Evolutionary conservation across 2,888 invertebrate species (phyloP).

Genomic region (Diadegma fenestrale): DNA sequence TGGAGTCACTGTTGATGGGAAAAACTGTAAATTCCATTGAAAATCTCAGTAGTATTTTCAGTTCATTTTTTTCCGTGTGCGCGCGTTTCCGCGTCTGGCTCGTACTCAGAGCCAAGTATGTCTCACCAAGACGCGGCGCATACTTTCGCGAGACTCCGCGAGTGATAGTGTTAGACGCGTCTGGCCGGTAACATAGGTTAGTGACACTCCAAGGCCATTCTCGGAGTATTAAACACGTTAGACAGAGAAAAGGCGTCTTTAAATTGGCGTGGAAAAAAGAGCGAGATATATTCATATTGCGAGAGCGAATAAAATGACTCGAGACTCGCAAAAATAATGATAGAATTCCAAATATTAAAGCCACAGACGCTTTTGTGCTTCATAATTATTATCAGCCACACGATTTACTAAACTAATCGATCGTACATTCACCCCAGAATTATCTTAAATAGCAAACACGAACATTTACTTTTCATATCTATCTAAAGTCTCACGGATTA

Average conservation of each 20-base stretch:
- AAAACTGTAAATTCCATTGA: too few species aligned
- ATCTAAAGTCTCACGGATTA: background rate
- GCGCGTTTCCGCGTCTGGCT: constrained; percentile 38
- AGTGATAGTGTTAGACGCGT: constrained; percentile 70
- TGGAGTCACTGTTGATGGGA: too few species aligned
- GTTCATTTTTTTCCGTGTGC: too few species aligned
- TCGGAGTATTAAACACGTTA: constrained; percentile 44
- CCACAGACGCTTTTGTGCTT: constrained; percentile 20
- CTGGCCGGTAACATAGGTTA: constrained; percentile 82
- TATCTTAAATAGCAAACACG: constrained; percentile 32
- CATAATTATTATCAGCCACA: constrained; percentile 36
- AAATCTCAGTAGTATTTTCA: too few species aligned
- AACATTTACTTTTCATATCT: constrained; percentile 19
- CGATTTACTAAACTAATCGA: constrained; percentile 43
- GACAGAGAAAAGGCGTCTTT: constrained; percentile 21
- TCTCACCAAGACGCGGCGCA: constrained; percentile 26
- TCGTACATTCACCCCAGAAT: constrained; percentile 40
- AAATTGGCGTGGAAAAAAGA: background rate
- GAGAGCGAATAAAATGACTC: constrained; percentile 32
- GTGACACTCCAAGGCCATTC: constrained; percentile 81
- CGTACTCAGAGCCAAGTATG: constrained; percentile 30
- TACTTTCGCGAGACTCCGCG: constrained; percentile 23
- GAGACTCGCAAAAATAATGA: constrained; percentile 31
- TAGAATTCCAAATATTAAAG: constrained; percentile 44
- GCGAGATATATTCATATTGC: background rate